Percentiles rank a stretch among this genome's conserved stretches.
Conservation (phyloP, 2,113 vertebrate genomes). For the Prionailurus viverrinus region DNA sequence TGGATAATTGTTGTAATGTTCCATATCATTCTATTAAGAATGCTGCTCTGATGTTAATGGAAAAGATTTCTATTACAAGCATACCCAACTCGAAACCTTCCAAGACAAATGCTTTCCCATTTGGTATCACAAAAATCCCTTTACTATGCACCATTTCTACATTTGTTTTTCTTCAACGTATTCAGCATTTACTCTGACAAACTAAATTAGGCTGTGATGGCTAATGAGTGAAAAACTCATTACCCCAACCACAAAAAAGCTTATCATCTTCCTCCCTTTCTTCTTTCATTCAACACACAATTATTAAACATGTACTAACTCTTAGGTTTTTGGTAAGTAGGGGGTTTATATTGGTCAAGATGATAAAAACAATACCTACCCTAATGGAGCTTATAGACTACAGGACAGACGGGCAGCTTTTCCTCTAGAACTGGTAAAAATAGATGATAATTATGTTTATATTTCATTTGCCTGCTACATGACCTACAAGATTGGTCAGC, state of each 20-base stretch:
- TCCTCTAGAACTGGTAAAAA: not conserved
- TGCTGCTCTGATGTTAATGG: not conserved
- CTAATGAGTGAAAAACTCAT: not conserved
- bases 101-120: not conserved
- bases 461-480: not conserved
- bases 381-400: not conserved
- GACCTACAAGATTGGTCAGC: not conserved
- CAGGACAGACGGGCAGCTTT: not conserved
- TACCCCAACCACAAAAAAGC: not conserved
- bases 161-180: constrained; percentile 19
- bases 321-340: not conserved
- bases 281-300: not conserved
- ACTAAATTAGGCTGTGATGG: not conserved
- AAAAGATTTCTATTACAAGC: not conserved
- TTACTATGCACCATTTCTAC: not conserved
- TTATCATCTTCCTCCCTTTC: not conserved
- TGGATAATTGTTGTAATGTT: constrained; percentile 43
- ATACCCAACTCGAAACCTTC: not conserved
- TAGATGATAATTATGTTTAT: not conserved
- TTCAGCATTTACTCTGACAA: not conserved
- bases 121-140: not conserved
- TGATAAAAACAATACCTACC: not conserved
- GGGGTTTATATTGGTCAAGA: not conserved
- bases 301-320: not conserved
- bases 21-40: constrained; percentile 34